Conservation (phyloP, 2,888 invertebrate species). For the Galeopsomyia nigrocyanea region DNA sequence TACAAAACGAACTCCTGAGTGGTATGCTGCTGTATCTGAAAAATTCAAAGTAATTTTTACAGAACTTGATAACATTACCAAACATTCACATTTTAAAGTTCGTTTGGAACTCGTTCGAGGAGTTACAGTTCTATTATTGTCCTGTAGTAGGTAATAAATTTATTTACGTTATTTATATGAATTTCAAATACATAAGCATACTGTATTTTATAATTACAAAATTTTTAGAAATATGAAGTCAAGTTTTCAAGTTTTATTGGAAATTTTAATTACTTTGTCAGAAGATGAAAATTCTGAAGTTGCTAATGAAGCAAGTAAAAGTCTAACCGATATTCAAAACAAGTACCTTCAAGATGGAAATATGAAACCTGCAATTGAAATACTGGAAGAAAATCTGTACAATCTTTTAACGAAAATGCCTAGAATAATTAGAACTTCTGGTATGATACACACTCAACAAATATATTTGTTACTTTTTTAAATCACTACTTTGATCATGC, state of each 20-base stretch:
- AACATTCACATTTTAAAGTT: slow-evolving; percentile 75
- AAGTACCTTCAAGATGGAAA: slow-evolving; percentile 64
- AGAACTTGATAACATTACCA: slow-evolving; percentile 71
- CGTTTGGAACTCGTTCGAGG: slow-evolving; percentile 75
- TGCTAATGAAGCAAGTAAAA: slow-evolving; percentile 64
- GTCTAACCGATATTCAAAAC: slow-evolving; percentile 66
- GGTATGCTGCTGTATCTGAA: slow-evolving; percentile 74
- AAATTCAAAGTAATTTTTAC: slow-evolving; percentile 72
- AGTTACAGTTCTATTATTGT: slow-evolving; percentile 72
- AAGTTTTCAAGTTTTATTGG: slow-evolving; percentile 75
- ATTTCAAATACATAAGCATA: slow-evolving; percentile 18
- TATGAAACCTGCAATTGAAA: slow-evolving; percentile 70
- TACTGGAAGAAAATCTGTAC: slow-evolving; percentile 75
- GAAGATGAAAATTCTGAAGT: slow-evolving; percentile 76
- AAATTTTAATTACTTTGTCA: slow-evolving; percentile 77
- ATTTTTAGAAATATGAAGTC: slow-evolving; percentile 73
- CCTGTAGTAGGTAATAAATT: slow-evolving; percentile 72
- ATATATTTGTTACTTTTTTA: slow-evolving; percentile 69
- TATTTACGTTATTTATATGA: slow-evolving; percentile 10
- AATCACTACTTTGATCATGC: slow-evolving; percentile 15
- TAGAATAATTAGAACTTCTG: slow-evolving; percentile 72
- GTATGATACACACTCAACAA: slow-evolving; percentile 49
- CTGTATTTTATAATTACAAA: slow-evolving; percentile 28
- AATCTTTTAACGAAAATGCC: slow-evolving; percentile 75
- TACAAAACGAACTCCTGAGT: slow-evolving; percentile 69